Conservation (phyloP, 2,888 invertebrate genomes). For the Rotaria magnacalcarata region DNA sequence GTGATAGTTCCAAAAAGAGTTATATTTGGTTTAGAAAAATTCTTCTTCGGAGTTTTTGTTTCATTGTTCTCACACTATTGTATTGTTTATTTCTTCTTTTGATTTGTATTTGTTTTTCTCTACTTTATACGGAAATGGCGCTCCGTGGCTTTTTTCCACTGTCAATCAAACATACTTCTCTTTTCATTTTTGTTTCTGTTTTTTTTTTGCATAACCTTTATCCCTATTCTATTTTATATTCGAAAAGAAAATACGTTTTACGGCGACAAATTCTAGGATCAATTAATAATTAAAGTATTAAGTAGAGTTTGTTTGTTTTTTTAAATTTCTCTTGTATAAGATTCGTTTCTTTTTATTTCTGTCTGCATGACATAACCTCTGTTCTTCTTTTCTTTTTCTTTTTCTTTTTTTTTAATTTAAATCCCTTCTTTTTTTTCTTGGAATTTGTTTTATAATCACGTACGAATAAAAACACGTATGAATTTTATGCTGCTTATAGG, state of each 20-base stretch:
- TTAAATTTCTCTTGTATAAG: background rate
- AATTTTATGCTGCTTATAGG: background rate
- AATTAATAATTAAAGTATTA: background rate
- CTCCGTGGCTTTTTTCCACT: background rate
- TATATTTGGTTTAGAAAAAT: background rate
- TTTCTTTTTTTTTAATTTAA: no score
- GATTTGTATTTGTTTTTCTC: background rate
- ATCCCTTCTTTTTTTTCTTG: background rate
- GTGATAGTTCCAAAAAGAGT: background rate
- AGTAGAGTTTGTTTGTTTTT: background rate
- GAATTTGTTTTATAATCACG: conserved; percentile 4
- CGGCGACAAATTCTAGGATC: background rate
- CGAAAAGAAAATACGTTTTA: no score
- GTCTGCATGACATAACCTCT: background rate
- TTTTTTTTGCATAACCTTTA: background rate
- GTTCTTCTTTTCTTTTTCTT: no score
- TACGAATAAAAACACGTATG: conserved; percentile 22
- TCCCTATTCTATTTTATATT: background rate
- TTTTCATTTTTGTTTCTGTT: background rate
- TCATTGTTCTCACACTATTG: background rate
- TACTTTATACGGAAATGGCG: background rate
- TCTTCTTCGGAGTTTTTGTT: background rate
- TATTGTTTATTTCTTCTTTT: background rate
- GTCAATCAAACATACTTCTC: background rate
- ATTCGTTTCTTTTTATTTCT: background rate